These are phyloP conservation scores for Cyclopterus lumpus DNA, from an alignment of 2,797 vertebrate genomes.

Conservation along the genomic window DNA sequence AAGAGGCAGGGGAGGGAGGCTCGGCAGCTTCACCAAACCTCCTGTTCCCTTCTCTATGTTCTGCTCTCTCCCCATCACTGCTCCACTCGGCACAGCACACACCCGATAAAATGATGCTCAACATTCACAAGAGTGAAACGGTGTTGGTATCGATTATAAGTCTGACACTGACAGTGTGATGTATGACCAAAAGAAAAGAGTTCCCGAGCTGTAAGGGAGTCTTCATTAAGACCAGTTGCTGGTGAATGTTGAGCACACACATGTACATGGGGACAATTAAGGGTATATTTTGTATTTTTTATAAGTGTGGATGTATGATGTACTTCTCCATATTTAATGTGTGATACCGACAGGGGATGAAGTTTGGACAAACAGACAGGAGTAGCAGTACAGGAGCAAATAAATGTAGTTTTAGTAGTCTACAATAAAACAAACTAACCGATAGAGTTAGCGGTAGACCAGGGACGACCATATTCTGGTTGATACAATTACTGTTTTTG, in stretches of 20 bases:
- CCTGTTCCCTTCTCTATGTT: slow-evolving; percentile 43
- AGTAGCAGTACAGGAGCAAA: background rate
- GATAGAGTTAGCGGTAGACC: background rate
- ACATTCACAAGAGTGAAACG: background rate
- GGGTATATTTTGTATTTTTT: too few species aligned
- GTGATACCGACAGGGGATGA: background rate
- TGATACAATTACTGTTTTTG: too few species aligned
- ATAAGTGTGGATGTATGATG: background rate
- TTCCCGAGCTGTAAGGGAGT: background rate
- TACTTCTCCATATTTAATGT: background rate
- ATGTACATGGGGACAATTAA: too few species aligned
- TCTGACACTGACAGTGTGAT: background rate
- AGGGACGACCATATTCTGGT: background rate
- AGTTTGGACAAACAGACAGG: background rate
- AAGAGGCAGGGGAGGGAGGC: slow-evolving; percentile 70
- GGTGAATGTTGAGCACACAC: background rate
- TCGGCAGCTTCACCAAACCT: slow-evolving; percentile 63
- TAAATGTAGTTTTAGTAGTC: too few species aligned
- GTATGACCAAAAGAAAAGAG: too few species aligned
- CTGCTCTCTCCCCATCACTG: slow-evolving; percentile 24
- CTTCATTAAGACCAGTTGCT: background rate
- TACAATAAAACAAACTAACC: background rate
- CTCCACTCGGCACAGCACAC: slow-evolving; percentile 10
- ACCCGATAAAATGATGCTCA: background rate
- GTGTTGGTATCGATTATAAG: background rate